Conservation (phyloP, 2,888 invertebrate genomes). For the Catocala sponsa region DNA sequence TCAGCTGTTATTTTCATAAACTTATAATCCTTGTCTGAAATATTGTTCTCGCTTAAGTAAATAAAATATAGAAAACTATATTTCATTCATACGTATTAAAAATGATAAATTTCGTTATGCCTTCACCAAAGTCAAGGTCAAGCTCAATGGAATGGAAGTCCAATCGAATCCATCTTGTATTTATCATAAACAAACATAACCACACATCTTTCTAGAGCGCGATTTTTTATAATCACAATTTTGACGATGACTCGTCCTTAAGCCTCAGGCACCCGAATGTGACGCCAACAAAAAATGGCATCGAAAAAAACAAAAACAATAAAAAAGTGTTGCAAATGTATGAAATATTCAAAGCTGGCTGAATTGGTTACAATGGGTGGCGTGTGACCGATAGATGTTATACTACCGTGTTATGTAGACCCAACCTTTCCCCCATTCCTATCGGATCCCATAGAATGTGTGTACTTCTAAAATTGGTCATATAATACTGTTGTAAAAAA, state of each 20-base stretch:
- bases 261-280: constrained; percentile 69
- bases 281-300: constrained; percentile 68
- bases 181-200: no score
- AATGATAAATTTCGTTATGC: constrained; percentile 8
- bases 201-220: not conserved
- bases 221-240: constrained; percentile 31
- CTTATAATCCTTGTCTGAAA: no score
- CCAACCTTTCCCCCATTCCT: constrained; percentile 25
- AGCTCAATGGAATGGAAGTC: constrained; percentile 1
- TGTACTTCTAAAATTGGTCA: constrained; percentile 61
- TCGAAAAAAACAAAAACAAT: constrained; percentile 48
- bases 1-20: no score
- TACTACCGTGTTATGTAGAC: constrained; percentile 45
- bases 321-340: constrained; percentile 58
- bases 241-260: constrained; percentile 55
- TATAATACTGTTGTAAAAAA: constrained; percentile 71
- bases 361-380: constrained; percentile 56
- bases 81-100: not conserved
- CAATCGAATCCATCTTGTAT: no score
- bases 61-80: not conserved
- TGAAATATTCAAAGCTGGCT: constrained; percentile 73
- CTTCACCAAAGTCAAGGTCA: constrained; percentile 14
- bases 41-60: no score
- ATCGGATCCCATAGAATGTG: constrained; percentile 37
- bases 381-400: constrained; percentile 65